Conservation (phyloP, 1,140 invertebrate species). For the Harlomillsia oculata region DNA sequence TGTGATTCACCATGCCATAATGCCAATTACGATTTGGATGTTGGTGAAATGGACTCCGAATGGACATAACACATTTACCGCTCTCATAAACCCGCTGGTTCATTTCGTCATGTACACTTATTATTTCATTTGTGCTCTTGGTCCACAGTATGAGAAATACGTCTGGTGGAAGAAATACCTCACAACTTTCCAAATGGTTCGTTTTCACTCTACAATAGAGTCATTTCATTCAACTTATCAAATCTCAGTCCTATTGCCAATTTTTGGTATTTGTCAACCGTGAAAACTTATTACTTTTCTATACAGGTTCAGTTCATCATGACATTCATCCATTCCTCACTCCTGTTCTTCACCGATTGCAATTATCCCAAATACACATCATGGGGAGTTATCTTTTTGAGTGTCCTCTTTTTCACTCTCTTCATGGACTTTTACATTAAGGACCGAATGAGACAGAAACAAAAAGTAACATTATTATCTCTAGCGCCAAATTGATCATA, state of each 20-base stretch:
- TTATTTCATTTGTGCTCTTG: slow-evolving; percentile 82
- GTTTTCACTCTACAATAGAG: no score
- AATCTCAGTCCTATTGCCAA: no score
- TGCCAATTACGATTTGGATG: slow-evolving; percentile 91
- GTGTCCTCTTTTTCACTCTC: background rate
- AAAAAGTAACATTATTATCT: background rate
- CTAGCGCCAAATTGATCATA: no score
- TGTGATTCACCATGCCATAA: slow-evolving; percentile 88
- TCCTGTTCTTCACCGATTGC: slow-evolving; percentile 74
- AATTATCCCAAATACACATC: slow-evolving; percentile 60
- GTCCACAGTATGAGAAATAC: slow-evolving; percentile 67
- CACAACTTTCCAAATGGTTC: slow-evolving; percentile 73
- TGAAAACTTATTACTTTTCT: background rate
- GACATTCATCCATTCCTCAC: slow-evolving; percentile 79
- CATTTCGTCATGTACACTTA: slow-evolving; percentile 89
- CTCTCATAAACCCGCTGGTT: slow-evolving; percentile 83
- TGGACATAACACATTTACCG: slow-evolving; percentile 80
- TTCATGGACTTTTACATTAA: slow-evolving; percentile 5
- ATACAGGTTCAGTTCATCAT: slow-evolving; percentile 70
- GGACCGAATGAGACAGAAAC: background rate
- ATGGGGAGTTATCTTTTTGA: background rate
- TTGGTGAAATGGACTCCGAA: slow-evolving; percentile 88
- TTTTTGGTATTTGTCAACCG: slow-evolving; percentile 35
- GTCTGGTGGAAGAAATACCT: slow-evolving; percentile 93
- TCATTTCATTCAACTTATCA: no score